phyloP scores from a whole-genome alignment of 2,797 vertebrate species.

The Ceyx erithaca region DNA sequence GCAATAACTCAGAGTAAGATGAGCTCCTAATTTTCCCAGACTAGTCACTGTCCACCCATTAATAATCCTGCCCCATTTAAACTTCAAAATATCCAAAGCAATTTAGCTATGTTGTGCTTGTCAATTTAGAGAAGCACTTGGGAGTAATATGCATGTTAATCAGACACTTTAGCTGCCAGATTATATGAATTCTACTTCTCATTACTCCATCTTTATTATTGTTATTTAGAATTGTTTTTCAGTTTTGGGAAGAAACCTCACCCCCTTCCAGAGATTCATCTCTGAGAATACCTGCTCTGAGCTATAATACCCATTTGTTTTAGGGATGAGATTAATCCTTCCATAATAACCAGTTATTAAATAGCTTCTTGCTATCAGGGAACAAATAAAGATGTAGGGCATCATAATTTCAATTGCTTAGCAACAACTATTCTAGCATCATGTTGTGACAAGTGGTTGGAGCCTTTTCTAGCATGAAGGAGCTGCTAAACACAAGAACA shows the following conservation, averaged over 20 bases:
- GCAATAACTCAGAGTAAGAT: not conserved
- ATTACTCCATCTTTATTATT: not conserved
- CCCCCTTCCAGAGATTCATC: not conserved
- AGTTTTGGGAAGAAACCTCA: not conserved
- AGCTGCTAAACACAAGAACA: not conserved
- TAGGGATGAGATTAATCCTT: not conserved
- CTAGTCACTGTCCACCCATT: not conserved
- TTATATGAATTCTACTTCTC: not conserved
- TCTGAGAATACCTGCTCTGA: not conserved
- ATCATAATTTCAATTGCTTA: not conserved
- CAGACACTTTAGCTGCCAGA: not conserved
- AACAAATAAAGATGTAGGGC: slow-evolving; percentile 7
- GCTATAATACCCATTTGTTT: not conserved
- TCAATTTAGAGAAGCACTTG: not conserved
- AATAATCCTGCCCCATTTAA: slow-evolving; percentile 1
- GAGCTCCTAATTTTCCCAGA: not conserved
- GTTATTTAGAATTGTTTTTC: not conserved
- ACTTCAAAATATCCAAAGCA: slow-evolving; percentile 1
- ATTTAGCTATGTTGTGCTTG: not conserved
- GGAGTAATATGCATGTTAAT: slow-evolving; percentile 12
- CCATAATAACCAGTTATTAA: not conserved
- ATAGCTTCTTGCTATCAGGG: not conserved
- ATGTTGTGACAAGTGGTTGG: not conserved
- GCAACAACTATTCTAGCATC: not conserved
- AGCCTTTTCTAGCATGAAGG: not conserved